phyloP scores from a whole-genome alignment of 92 coral and sea anemone genomes.

The Micromussa lordhowensis region DNA sequence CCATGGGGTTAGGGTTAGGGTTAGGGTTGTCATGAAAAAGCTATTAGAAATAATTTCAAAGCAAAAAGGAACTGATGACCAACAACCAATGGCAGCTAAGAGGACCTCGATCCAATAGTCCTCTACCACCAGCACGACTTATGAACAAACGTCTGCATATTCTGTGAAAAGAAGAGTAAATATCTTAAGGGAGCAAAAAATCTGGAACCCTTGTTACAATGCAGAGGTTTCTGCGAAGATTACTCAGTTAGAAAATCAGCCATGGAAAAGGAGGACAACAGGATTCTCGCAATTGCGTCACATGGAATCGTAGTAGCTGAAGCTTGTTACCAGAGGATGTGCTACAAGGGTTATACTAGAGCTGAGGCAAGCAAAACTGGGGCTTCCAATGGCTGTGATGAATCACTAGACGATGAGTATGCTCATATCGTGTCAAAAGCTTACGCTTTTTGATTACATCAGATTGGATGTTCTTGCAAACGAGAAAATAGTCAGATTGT shows the following conservation, averaged over 20 bases:
- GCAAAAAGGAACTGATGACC: not conserved
- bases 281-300: no score
- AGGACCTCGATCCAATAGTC: constrained; percentile 25
- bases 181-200: constrained; percentile 43
- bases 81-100: constrained; percentile 15
- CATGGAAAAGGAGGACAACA: constrained; percentile 18
- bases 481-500: constrained; percentile 18
- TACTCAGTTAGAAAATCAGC: constrained; percentile 26
- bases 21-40: no score
- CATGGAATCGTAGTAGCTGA: constrained; percentile 48
- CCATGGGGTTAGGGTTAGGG: no score
- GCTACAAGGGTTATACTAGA: no score
- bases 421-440: constrained; percentile 30
- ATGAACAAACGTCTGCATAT: constrained; percentile 41
- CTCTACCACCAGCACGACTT: constrained; percentile 49
- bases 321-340: constrained; percentile 46
- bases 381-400: not conserved
- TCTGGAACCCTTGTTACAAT: constrained; percentile 25
- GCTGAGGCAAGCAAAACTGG: constrained; percentile 1
- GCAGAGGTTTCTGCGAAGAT: constrained; percentile 43
- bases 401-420: constrained; percentile 28
- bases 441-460: constrained; percentile 46
- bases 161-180: constrained; percentile 46
- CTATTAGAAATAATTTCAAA: not conserved
- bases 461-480: constrained; percentile 33